Evolutionary conservation across 2,797 vertebrate genomes (phyloP).

Genomic region (Sebastiscus albofasciatus): DNA sequence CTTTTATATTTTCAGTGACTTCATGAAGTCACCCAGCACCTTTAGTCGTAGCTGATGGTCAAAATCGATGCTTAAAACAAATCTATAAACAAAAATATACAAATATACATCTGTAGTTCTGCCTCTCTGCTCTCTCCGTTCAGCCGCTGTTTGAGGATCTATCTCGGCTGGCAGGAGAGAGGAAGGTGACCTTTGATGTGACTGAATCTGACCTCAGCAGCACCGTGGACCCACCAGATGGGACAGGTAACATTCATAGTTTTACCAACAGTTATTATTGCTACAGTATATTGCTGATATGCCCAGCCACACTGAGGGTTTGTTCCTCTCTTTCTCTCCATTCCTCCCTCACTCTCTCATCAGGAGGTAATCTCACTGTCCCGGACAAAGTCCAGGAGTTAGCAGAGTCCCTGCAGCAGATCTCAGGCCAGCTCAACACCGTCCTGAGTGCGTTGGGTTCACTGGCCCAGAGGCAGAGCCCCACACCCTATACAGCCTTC

Average conservation of each 20-base stretch:
- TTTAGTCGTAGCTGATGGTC: background rate
- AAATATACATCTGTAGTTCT: background rate
- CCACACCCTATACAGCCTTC: slow-evolving; percentile 9
- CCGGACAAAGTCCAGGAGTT: slow-evolving; percentile 86
- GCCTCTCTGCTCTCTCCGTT: background rate
- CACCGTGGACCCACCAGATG: slow-evolving; percentile 56
- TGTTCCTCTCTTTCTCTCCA: background rate
- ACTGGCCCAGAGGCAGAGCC: slow-evolving; percentile 66
- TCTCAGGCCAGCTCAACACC: slow-evolving; percentile 87
- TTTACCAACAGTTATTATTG: background rate
- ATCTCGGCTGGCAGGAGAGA: slow-evolving; percentile 63
- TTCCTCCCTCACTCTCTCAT: background rate
- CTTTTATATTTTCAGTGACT: background rate
- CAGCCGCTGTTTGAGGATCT: slow-evolving; percentile 79
- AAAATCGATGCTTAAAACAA: background rate
- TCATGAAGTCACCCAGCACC: background rate
- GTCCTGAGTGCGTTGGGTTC: slow-evolving; percentile 85
- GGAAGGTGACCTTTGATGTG: slow-evolving; percentile 89
- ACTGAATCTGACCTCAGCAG: slow-evolving; percentile 85
- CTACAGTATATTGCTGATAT: background rate
- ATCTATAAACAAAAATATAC: background rate
- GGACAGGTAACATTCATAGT: slow-evolving; percentile 55
- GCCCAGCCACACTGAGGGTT: background rate
- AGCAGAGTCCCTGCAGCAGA: slow-evolving; percentile 86
- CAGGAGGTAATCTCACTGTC: slow-evolving; percentile 46